Percentiles rank a stretch among this genome's conserved stretches.
Conservation (phyloP, 2,888 invertebrate species). For the Thyatira batis region DNA sequence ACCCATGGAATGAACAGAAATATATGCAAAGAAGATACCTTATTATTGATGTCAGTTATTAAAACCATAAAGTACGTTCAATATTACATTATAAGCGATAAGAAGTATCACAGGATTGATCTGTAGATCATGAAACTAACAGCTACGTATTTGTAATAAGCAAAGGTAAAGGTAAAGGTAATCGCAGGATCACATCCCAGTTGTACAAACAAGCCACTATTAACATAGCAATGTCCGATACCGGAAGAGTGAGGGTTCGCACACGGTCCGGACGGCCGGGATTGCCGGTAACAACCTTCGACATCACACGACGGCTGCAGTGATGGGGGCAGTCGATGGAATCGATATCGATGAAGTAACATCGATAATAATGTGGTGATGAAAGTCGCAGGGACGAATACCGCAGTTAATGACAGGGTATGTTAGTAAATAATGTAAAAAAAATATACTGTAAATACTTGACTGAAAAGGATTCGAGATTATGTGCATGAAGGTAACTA, state of each 20-base stretch:
- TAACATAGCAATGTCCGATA: constrained; percentile 62
- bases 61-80: no score
- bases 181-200: constrained; percentile 11
- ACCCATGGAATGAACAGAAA: no score
- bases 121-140: not conserved
- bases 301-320: constrained; percentile 70
- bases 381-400: no score
- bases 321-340: constrained; percentile 27
- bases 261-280: constrained; percentile 49
- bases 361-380: not conserved
- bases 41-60: no score
- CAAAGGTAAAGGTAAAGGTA: not conserved
- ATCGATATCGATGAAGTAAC: constrained; percentile 28
- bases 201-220: constrained; percentile 60
- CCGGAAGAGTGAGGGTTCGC: constrained; percentile 66
- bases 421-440: no score
- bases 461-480: no score
- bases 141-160: not conserved
- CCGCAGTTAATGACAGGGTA: no score
- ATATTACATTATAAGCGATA: no score
- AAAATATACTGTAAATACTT: no score
- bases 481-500: no score
- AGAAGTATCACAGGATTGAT: not conserved
- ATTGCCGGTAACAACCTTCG: constrained; percentile 70
- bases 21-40: no score